Percentiles rank a stretch among this genome's conserved stretches.
Evolutionary conservation across 2,888 invertebrate species (phyloP).

Genomic region (Emmelina monodactyla): DNA sequence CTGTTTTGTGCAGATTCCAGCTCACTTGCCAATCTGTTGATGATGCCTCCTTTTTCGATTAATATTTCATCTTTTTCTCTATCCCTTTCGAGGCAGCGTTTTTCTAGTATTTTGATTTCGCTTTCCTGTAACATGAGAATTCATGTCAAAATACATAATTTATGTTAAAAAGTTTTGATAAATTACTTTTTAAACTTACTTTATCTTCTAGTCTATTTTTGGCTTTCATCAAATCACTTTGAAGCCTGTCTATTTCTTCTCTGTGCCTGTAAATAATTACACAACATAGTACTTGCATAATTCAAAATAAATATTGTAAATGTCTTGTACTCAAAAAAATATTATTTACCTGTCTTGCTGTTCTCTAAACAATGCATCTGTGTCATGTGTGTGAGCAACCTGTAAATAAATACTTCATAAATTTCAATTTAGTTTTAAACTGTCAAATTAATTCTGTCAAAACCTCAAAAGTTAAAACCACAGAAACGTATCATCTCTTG

Average conservation of each 20-base stretch:
- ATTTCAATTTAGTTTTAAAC: too few relatives aligned
- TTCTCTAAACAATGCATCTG: slow-evolving; percentile 53
- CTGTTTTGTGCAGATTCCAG: slow-evolving; percentile 68
- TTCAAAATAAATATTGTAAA: slow-evolving; percentile 2
- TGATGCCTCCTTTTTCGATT: slow-evolving; percentile 69
- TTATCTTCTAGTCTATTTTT: slow-evolving; percentile 62
- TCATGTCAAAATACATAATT: neutral
- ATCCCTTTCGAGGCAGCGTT: slow-evolving; percentile 63
- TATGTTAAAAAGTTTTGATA: neutral
- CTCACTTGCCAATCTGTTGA: slow-evolving; percentile 68
- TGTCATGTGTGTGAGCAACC: slow-evolving; percentile 53
- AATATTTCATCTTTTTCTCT: slow-evolving; percentile 67
- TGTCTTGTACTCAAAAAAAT: neutral
- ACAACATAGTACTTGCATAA: neutral
- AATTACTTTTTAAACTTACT: slow-evolving; percentile 31
- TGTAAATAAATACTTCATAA: too few relatives aligned
- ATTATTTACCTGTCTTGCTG: slow-evolving; percentile 49
- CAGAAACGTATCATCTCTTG: too few relatives aligned
- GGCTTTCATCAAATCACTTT: slow-evolving; percentile 60
- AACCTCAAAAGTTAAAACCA: too few relatives aligned
- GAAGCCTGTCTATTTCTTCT: slow-evolving; percentile 60
- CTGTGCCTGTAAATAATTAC: slow-evolving; percentile 35
- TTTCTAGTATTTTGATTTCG: slow-evolving; percentile 61
- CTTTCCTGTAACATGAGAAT: slow-evolving; percentile 31
- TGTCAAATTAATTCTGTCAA: too few relatives aligned